phyloP scores from a whole-genome alignment of 2,888 invertebrate species.

The Pedicia rivosa region DNA sequence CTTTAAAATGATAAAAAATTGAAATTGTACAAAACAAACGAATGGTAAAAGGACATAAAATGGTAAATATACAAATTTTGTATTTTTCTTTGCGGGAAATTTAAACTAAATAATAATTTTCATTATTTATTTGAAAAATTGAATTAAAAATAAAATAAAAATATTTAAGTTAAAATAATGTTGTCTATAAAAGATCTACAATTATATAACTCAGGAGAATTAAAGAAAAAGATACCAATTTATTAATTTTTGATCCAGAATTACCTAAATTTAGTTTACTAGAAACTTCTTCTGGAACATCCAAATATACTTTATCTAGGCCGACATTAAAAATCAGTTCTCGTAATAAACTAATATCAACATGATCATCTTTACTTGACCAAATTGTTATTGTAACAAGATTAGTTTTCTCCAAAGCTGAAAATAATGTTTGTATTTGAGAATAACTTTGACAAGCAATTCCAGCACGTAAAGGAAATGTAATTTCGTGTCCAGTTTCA shows the following conservation, averaged over 20 bases:
- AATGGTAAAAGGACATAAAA: no score
- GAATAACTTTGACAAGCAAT: constrained; percentile 49
- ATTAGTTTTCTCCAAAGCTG: constrained; percentile 25
- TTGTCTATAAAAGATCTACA: no score
- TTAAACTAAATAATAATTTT: no score
- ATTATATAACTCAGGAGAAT: no score
- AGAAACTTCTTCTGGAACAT: constrained; percentile 50
- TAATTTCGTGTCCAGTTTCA: constrained; percentile 46
- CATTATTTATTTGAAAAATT: no score
- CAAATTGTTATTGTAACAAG: constrained; percentile 58
- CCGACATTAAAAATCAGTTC: constrained; percentile 50
- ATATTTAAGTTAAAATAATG: no score
- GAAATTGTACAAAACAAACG: no score
- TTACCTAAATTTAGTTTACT: constrained; percentile 32
- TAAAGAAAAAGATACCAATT: no score
- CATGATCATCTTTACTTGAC: constrained; percentile 50
- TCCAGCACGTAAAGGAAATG: constrained; percentile 63
- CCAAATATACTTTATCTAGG: constrained; percentile 52
- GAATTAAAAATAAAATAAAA: no score
- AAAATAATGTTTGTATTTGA: constrained; percentile 41
- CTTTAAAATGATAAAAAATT: no score
- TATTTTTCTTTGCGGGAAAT: no score
- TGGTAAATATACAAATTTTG: no score
- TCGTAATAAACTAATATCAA: constrained; percentile 47
- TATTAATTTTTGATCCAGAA: constrained; percentile 12